A percentile compares a stretch with the other conserved stretches of the same genome.
Conservation (phyloP, 2,113 vertebrate genomes). For the Macquaria ambigua region DNA sequence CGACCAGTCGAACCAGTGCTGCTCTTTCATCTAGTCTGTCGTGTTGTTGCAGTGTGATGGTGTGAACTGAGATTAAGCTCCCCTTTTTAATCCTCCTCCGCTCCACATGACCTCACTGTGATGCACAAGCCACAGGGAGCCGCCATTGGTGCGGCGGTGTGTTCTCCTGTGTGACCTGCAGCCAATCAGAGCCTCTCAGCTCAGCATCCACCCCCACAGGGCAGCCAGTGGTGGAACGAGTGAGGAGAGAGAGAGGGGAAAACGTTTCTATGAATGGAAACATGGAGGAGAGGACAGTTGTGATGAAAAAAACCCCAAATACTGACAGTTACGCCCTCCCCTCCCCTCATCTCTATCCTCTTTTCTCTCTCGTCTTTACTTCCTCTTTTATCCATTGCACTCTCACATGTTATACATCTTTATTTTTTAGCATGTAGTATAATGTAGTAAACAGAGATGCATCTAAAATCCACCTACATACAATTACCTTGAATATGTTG, state of each 20-base stretch:
- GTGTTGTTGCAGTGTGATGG: slow-evolving; percentile 54
- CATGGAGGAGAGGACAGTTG: slow-evolving; percentile 51
- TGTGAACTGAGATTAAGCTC: slow-evolving; percentile 70
- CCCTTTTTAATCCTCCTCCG: slow-evolving; percentile 76
- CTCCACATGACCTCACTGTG: slow-evolving; percentile 77
- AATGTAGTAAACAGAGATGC: neutral
- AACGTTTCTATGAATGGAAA: slow-evolving; percentile 73
- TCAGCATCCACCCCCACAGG: slow-evolving; percentile 66
- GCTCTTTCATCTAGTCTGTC: neutral
- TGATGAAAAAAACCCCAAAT: slow-evolving; percentile 43
- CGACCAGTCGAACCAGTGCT: neutral
- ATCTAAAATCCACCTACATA: neutral
- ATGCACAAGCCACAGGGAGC: slow-evolving; percentile 60
- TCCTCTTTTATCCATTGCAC: neutral
- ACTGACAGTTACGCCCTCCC: slow-evolving; percentile 8
- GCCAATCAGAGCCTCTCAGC: slow-evolving; percentile 77
- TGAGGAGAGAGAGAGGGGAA: neutral
- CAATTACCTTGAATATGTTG: too few species aligned
- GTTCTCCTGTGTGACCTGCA: slow-evolving; percentile 60
- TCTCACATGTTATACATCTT: neutral
- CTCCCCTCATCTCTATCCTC: neutral
- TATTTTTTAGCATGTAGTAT: neutral
- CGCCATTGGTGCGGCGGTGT: slow-evolving; percentile 69
- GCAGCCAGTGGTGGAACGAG: slow-evolving; percentile 43
- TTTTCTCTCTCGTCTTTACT: neutral